phyloP scores from a whole-genome alignment of 2,888 invertebrate species.

The Pimpla rufipes region DNA sequence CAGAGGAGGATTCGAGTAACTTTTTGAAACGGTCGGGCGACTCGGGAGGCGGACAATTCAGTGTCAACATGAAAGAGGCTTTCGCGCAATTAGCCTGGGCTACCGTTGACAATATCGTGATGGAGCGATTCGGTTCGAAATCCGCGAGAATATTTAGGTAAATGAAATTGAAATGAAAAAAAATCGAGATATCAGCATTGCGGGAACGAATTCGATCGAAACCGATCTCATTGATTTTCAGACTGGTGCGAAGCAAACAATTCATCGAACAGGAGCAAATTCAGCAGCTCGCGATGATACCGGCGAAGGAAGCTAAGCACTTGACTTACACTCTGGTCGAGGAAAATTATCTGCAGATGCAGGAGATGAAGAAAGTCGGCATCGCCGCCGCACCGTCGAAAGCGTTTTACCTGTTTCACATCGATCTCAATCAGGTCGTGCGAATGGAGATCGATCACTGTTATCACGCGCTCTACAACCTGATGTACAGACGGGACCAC shows the following conservation, averaged over 20 bases:
- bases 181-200: too few species aligned
- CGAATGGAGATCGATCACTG: slow-evolving; percentile 90
- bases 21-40: slow-evolving; percentile 93
- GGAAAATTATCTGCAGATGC: slow-evolving; percentile 91
- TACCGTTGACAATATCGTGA: slow-evolving; percentile 92
- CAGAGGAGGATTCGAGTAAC: slow-evolving; percentile 92
- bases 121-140: slow-evolving; percentile 94
- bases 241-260: slow-evolving; percentile 92
- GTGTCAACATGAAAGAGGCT: slow-evolving; percentile 90
- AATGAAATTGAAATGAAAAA: too few species aligned
- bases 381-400: slow-evolving; percentile 93
- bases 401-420: slow-evolving; percentile 92
- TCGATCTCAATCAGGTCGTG: slow-evolving; percentile 90
- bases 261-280: slow-evolving; percentile 97
- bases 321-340: slow-evolving; percentile 94
- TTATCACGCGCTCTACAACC: slow-evolving; percentile 90
- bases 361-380: slow-evolving; percentile 91
- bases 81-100: slow-evolving; percentile 91
- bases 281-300: slow-evolving; percentile 96
- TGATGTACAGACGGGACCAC: slow-evolving; percentile 89
- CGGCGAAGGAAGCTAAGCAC: slow-evolving; percentile 96
- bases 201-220: too few species aligned
- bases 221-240: slow-evolving; percentile 82
- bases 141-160: slow-evolving; percentile 94
- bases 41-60: slow-evolving; percentile 93